Conservation (phyloP, 1,140 invertebrate genomes). For the Dreissena polymorpha region DNA sequence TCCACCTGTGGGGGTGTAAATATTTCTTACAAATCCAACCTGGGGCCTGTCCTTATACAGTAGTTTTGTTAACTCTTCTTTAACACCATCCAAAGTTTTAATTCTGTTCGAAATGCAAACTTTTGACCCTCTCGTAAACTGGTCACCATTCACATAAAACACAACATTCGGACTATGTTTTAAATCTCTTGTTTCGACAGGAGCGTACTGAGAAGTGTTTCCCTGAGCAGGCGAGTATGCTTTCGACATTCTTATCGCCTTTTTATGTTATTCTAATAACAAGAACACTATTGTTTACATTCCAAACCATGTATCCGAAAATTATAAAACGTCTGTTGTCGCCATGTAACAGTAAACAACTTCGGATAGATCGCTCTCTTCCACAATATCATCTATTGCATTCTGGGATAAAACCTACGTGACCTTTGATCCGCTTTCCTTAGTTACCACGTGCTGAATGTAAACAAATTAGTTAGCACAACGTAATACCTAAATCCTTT, state of each 20-base stretch:
- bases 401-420: constrained; percentile 37
- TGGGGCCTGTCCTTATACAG: background rate
- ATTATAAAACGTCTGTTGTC: constrained; percentile 37
- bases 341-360: constrained; percentile 47
- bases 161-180: constrained; percentile 35
- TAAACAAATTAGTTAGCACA: constrained; percentile 47
- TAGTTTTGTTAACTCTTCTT: constrained; percentile 38
- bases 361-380: constrained; percentile 35
- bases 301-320: background rate
- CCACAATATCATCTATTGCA: constrained; percentile 47
- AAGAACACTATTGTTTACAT: too few relatives aligned
- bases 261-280: background rate
- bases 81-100: constrained; percentile 36
- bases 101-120: constrained; percentile 36
- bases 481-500: too few relatives aligned
- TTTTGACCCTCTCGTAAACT: background rate
- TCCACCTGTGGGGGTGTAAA: constrained; percentile 32
- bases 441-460: constrained; percentile 54
- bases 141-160: constrained; percentile 44
- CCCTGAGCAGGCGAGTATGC: constrained; percentile 10
- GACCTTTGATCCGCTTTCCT: constrained; percentile 52
- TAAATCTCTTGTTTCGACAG: constrained; percentile 27
- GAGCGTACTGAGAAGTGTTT: background rate
- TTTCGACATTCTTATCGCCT: background rate
- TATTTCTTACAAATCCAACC: constrained; percentile 30